A percentile compares a stretch with the other conserved stretches of the same genome.
These are phyloP conservation scores for Watersipora subatra DNA, from an alignment of 1,140 invertebrate genomes.

Conservation along the genomic window DNA sequence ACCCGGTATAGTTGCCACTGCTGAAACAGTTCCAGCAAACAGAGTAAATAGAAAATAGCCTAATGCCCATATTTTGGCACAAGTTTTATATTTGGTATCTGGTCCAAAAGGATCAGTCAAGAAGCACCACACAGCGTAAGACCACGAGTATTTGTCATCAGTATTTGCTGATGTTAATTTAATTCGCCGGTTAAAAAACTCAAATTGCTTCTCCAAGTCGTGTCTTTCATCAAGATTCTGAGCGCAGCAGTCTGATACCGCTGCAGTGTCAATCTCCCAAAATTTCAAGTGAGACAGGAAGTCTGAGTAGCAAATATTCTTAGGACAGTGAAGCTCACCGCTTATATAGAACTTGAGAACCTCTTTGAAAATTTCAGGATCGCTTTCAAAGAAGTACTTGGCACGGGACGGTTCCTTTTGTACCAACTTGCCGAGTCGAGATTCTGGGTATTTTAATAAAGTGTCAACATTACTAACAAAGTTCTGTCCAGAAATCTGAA, in stretches of 20 bases:
- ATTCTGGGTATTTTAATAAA: neutral
- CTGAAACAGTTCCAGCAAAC: too few species aligned
- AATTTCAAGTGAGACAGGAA: neutral
- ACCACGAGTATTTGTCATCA: neutral
- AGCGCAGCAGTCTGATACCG: neutral
- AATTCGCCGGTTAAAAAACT: neutral
- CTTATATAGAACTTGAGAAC: neutral
- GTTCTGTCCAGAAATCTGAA: neutral
- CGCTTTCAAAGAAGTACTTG: neutral
- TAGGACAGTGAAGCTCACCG: neutral
- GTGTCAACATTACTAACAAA: neutral
- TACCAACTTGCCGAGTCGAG: neutral
- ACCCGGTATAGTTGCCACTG: too few species aligned
- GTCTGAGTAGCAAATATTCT: neutral
- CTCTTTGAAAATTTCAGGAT: neutral
- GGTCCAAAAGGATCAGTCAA: neutral
- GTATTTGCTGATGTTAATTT: neutral
- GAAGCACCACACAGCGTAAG: neutral
- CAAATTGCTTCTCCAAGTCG: neutral
- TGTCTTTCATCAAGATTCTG: neutral
- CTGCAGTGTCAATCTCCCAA: neutral
- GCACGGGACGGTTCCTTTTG: neutral
- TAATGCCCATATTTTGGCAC: neutral
- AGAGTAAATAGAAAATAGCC: neutral
- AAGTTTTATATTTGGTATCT: neutral